phyloP scores from a whole-genome alignment of 2,888 invertebrate species.

The Tanytarsus gracilentus region DNA sequence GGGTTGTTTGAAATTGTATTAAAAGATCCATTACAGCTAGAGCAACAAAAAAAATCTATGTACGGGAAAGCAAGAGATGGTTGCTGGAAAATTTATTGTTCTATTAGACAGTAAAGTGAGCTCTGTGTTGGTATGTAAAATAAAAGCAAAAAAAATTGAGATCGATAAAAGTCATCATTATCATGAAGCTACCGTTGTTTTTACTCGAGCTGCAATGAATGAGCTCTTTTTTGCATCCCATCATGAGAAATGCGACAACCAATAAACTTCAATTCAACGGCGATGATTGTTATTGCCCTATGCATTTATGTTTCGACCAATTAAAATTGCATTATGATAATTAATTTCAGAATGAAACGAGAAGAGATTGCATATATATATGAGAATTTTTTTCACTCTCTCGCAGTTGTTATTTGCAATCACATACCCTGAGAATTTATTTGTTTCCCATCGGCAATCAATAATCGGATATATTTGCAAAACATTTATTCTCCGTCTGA shows the following conservation, averaged over 20 bases:
- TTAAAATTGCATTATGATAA: slow-evolving; percentile 13
- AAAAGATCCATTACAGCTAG: slow-evolving; percentile 4
- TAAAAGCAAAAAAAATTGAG: background rate
- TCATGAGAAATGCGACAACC: background rate
- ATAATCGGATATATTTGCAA: background rate
- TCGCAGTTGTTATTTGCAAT: background rate
- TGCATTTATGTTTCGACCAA: background rate
- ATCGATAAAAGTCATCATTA: slow-evolving; percentile 8
- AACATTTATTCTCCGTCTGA: background rate
- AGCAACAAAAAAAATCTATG: background rate
- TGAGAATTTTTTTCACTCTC: background rate
- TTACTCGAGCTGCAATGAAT: background rate
- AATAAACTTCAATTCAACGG: slow-evolving; percentile 5
- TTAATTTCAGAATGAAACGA: slow-evolving; percentile 1
- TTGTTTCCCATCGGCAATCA: background rate
- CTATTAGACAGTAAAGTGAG: background rate
- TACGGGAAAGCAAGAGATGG: background rate
- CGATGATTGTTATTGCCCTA: background rate
- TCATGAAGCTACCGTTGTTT: slow-evolving; percentile 10
- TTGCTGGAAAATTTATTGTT: slow-evolving; percentile 9
- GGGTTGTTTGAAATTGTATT: slow-evolving; percentile 11
- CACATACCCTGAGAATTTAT: background rate
- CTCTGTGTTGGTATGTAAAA: background rate
- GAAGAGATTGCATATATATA: background rate
- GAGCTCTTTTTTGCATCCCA: background rate